phyloP scores from a whole-genome alignment of 2,113 vertebrate genomes.

The Phalacrocorax aristotelis region DNA sequence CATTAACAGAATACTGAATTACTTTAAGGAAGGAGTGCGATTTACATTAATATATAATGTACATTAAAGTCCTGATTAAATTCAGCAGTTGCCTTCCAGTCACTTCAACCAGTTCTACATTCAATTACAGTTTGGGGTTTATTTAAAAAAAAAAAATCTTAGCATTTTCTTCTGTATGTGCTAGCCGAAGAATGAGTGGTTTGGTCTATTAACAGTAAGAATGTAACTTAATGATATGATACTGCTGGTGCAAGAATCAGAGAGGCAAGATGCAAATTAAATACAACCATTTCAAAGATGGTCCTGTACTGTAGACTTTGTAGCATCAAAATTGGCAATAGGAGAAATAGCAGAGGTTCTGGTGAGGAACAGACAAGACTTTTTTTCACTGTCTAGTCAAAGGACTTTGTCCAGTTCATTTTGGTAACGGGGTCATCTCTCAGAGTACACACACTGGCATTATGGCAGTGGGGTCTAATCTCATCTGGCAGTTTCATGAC shows the following conservation, averaged over 20 bases:
- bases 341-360: neutral
- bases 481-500: neutral
- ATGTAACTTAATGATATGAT: neutral
- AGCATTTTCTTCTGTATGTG: neutral
- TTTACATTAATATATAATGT: neutral
- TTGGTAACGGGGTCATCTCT: neutral
- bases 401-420: neutral
- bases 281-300: neutral
- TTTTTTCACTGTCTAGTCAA: neutral
- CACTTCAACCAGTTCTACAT: neutral
- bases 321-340: neutral
- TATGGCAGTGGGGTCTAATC: neutral
- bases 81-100: neutral
- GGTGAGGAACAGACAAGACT: neutral
- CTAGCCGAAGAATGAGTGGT: neutral
- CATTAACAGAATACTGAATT: neutral
- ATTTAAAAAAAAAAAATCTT: neutral
- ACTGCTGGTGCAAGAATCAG: neutral
- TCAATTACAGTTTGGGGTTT: neutral
- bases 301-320: neutral
- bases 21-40: neutral
- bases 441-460: neutral
- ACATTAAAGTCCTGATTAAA: neutral
- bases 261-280: neutral
- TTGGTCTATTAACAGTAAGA: neutral